A percentile compares a stretch with the other conserved stretches of the same genome.
These are phyloP conservation scores for Lycophotia porphyrea DNA, from an alignment of 2,888 invertebrate genomes.

Conservation along the genomic window DNA sequence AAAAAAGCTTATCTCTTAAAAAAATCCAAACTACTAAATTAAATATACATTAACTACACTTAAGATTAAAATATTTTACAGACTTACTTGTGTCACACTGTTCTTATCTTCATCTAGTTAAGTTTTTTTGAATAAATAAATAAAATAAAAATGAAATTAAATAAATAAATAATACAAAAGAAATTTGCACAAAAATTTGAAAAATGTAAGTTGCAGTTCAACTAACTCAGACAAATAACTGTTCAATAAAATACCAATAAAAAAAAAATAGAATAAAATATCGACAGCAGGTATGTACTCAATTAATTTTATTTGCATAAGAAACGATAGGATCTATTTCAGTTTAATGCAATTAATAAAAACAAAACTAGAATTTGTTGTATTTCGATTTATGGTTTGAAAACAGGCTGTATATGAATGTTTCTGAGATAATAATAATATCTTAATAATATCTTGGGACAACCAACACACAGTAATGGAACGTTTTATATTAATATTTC, in stretches of 20 bases:
- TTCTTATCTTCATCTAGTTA: neutral
- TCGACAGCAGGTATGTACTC: constrained; percentile 11
- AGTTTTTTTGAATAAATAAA: no score
- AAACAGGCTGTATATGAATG: constrained; percentile 20
- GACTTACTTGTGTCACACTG: no score
- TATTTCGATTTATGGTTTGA: constrained; percentile 21
- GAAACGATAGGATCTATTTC: constrained; percentile 25
- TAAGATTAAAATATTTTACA: constrained; percentile 4
- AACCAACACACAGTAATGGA: no score
- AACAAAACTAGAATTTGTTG: constrained; percentile 17
- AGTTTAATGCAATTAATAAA: constrained; percentile 33
- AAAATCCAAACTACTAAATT: neutral
- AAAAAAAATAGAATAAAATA: constrained; percentile 18
- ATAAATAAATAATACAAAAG: no score
- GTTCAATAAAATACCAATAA: constrained; percentile 26
- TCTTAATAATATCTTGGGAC: no score
- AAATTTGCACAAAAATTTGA: constrained; percentile 16
- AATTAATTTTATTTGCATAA: constrained; percentile 46
- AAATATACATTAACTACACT: neutral
- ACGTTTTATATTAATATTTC: neutral
- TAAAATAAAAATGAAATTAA: no score
- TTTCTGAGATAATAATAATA: constrained; percentile 13
- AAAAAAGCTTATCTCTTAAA: neutral
- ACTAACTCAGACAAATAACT: constrained; percentile 27
- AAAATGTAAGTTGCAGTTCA: constrained; percentile 20